A percentile compares a stretch with the other conserved stretches of the same genome.
Conservation (phyloP, 2,888 invertebrate genomes). For the Helicoverpa assulta region DNA sequence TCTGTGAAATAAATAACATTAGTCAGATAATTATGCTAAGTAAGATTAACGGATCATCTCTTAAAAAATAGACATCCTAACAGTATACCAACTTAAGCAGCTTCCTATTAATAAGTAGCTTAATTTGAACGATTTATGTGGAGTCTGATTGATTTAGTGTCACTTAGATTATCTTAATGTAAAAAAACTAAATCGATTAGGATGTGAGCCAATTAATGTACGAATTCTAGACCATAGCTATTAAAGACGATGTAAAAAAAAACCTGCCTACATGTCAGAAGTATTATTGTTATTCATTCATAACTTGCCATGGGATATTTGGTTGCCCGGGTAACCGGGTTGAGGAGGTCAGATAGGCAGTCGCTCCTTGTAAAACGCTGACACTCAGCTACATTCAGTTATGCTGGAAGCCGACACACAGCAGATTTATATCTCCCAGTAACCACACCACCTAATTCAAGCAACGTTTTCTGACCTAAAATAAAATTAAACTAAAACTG, state of each 20-base stretch:
- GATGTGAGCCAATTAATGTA: too few relatives aligned
- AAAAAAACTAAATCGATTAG: background rate
- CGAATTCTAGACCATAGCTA: too few relatives aligned
- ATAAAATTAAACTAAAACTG: constrained; percentile 26
- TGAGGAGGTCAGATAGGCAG: too few relatives aligned
- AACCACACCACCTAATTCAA: constrained; percentile 4
- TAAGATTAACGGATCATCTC: constrained; percentile 30
- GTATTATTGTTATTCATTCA: too few relatives aligned
- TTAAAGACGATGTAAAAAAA: too few relatives aligned
- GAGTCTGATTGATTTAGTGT: background rate
- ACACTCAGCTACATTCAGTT: too few relatives aligned
- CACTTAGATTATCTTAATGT: background rate
- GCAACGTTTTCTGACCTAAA: constrained; percentile 27
- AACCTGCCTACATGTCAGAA: too few relatives aligned
- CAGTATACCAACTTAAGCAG: constrained; percentile 27
- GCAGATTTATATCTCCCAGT: background rate
- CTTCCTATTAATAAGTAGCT: constrained; percentile 22
- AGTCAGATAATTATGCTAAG: constrained; percentile 15
- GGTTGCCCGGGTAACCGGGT: too few relatives aligned
- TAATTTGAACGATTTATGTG: background rate
- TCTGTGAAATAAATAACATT: background rate
- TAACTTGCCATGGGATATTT: too few relatives aligned
- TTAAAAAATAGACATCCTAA: constrained; percentile 15
- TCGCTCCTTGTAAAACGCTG: too few relatives aligned
- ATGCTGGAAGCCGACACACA: background rate